phyloP scores from a whole-genome alignment of 2,797 vertebrate species.

The Brachyrhaphis roseni region DNA sequence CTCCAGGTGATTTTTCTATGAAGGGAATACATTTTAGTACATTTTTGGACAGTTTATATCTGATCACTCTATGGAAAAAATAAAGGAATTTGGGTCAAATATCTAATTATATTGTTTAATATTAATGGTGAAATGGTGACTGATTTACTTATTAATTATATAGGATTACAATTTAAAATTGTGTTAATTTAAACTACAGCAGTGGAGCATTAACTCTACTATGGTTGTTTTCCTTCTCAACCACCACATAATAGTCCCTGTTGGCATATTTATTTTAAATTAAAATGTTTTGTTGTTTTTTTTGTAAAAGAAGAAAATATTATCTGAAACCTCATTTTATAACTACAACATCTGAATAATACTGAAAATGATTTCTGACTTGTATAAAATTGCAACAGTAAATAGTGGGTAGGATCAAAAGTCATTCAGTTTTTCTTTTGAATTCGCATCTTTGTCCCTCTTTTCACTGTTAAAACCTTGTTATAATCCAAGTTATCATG shows the following conservation, averaged over 20 bases:
- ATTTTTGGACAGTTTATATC: neutral
- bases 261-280: neutral
- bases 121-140: neutral
- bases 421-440: neutral
- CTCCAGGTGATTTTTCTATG: neutral
- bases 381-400: neutral
- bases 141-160: neutral
- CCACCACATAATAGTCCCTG: neutral
- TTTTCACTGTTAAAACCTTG: slow-evolving; percentile 28
- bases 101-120: neutral
- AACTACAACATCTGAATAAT: neutral
- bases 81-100: neutral
- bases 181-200: neutral
- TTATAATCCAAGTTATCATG: slow-evolving; percentile 8
- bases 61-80: neutral
- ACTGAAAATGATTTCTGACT: neutral
- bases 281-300: neutral
- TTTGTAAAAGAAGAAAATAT: neutral
- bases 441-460: neutral
- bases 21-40: neutral
- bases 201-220: neutral
- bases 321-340: neutral
- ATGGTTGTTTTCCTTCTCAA: neutral
- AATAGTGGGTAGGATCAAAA: neutral
- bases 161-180: neutral